Base-by-base conservation (phyloP, 2,113 vertebrate species). In the Leptocoma aspasia region DNA sequence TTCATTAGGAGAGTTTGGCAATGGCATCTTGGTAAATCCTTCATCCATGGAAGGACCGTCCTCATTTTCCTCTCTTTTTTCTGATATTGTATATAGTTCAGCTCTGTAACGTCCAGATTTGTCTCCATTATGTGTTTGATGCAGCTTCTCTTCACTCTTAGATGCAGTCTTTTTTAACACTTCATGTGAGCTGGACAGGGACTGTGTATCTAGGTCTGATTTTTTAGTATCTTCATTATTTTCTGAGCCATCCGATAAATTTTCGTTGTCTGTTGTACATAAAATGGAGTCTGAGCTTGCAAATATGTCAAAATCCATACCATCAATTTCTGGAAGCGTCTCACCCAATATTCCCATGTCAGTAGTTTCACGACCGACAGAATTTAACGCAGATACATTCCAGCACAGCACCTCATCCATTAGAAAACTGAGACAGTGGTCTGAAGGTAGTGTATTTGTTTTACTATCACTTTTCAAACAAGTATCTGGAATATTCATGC, bases 261-360 rank as follows among this genome's bases (percentile, higher is more conserved):
- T 12, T 13, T 11, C 6, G 10, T n/a, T n/a, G 10, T 71, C 35
- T 12, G n/a, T 11, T 52, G 71, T 28, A 86, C 18, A 64, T 71
- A 17, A 88, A n/a, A 13, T 1, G 12, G 35, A 53, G 27, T 94
- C 93, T 65, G 79, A 73, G 82, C 3, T 78, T 81, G 6, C 5
- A 71, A 68, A 90, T 41, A 68, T 63, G 53, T 59, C 87, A 59
- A 66, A 7, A 96, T 92, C 89, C 49, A 89, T 9, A 27, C 10
- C 20, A 61, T 28, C 75, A 90, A 6, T 37, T 83, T 95, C 95
- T 92, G 97, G 97, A 95, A 98, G 26, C 12, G 95, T 97, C 86
- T 98, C 98, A 45, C 94, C 72, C 65, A 93, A 65, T 96, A 98
- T 96, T 10, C 94, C 88, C 75, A 68, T 23, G 26, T 56, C 41